Evolutionary conservation across 1,140 invertebrate species (phyloP).

Genomic region (Drosophila fuyamai): DNA sequence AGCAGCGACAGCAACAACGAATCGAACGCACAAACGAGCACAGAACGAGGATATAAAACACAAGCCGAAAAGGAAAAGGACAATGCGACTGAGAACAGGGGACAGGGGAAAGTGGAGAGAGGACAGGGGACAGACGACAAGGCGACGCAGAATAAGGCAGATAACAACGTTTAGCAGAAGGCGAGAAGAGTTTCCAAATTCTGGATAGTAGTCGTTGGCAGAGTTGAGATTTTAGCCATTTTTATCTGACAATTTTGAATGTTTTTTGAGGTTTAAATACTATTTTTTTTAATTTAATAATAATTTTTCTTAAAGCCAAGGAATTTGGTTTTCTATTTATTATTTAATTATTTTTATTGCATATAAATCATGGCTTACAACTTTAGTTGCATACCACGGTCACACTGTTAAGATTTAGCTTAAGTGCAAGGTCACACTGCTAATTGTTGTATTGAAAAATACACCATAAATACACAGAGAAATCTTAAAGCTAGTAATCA

Average conservation of each 20-base stretch:
- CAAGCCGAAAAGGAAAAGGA: conserved; percentile 36
- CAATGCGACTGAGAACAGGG: conserved; percentile 13
- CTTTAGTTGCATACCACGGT: not conserved
- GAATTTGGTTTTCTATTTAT: no score
- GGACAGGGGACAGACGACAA: conserved; percentile 13
- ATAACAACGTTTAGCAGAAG: conserved; percentile 75
- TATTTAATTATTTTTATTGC: no score
- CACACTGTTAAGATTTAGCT: not conserved
- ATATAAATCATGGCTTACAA: no score
- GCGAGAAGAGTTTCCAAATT: conserved; percentile 62
- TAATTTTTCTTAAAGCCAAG: no score
- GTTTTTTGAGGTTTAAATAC: not conserved
- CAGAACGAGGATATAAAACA: conserved; percentile 69
- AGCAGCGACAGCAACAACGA: conserved; percentile 44
- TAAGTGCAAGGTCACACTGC: not conserved
- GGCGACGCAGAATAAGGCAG: conserved; percentile 47
- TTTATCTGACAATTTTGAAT: not conserved
- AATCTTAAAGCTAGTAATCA: no score
- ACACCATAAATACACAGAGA: no score
- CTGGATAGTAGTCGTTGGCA: not conserved
- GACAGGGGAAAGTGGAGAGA: conserved; percentile 10
- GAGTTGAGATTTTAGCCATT: conserved; percentile 4
- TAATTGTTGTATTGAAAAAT: no score
- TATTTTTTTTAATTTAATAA: not conserved
- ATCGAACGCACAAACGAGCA: conserved; percentile 76